These are phyloP conservation scores for Bombylius major DNA, from an alignment of 2,888 invertebrate genomes.

Conservation along the genomic window DNA sequence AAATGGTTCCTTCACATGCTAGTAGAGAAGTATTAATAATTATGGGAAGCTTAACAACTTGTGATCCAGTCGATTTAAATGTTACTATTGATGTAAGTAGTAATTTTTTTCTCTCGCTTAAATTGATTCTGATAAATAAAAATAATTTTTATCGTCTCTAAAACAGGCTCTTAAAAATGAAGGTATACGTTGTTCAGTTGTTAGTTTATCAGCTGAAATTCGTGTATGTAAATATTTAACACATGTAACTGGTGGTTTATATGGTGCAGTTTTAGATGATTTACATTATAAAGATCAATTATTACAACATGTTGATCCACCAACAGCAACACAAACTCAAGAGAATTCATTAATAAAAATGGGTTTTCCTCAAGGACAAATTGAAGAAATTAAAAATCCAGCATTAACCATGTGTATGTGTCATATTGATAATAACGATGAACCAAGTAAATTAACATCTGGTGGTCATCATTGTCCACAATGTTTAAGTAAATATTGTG, in stretches of 20 bases:
- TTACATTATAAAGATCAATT: slow-evolving; percentile 57
- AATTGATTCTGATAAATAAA: not conserved
- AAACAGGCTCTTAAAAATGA: slow-evolving; percentile 54
- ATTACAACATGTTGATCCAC: slow-evolving; percentile 53
- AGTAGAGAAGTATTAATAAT: slow-evolving; percentile 87
- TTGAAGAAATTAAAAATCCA: slow-evolving; percentile 46
- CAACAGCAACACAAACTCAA: slow-evolving; percentile 56
- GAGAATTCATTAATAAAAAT: slow-evolving; percentile 82
- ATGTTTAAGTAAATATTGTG: slow-evolving; percentile 95
- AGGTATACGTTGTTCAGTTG: slow-evolving; percentile 85
- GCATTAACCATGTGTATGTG: slow-evolving; percentile 88
- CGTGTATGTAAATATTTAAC: slow-evolving; percentile 79
- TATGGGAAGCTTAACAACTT: slow-evolving; percentile 88
- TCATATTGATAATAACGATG: slow-evolving; percentile 65
- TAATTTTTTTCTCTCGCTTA: not conserved
- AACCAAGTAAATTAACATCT: slow-evolving; percentile 53
- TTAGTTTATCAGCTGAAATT: slow-evolving; percentile 92
- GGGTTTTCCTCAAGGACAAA: slow-evolving; percentile 82
- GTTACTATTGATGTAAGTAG: slow-evolving; percentile 59
- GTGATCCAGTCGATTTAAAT: slow-evolving; percentile 89
- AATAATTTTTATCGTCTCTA: not conserved
- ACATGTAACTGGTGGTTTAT: slow-evolving; percentile 74
- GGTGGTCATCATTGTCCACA: slow-evolving; percentile 87
- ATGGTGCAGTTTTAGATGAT: slow-evolving; percentile 77
- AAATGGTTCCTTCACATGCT: slow-evolving; percentile 84